Evolutionary conservation across 2,113 vertebrate genomes (phyloP), one percentile per base, ranked within the genome.

Genomic region (Anoplopoma fimbria): DNA sequence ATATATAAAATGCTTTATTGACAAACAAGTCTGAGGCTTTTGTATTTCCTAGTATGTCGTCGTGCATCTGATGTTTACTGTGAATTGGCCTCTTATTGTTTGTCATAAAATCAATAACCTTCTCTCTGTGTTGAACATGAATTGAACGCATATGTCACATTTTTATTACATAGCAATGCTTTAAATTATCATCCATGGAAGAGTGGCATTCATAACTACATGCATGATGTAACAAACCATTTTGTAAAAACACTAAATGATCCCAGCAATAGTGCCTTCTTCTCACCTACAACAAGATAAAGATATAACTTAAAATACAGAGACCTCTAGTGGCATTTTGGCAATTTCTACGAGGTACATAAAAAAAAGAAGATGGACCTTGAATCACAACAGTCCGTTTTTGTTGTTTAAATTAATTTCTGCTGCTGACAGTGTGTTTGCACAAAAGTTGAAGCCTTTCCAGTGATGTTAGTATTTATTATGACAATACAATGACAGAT

Each of bases 71-170:
- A 38, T 49, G 57, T 57, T 69, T 38, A 71, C 58, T 71, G 34
- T 62, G 42, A 79, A 62, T 47, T 68, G 62, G 21, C 42, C 17
- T 57, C 17, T n/a, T n/a, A 63, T 49, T 47, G 49, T 45, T 64
- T 53, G 72, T 68, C 61, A 68, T 34, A 47, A 45, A 68, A 81
- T 77, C 60, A 69, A 77, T 81, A 76, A 17, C 13, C 6, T 15
- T 45, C 25, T 29, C 4, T 73, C 33, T 79, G 53, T 53, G 27
- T 67, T 73, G 23, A 61, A 53, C 33, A 62, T 42, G 1, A 53
- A 34, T 40, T 68, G 25, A 61, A 10, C 15, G 19, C 33, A 73
- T 61, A 23, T 47, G 70, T 69, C 47, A 58, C 29, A 63, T 75
- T 84, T 58, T n/a, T 14, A 60, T 70, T 36, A 10, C 29, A 51